Base-by-base conservation (phyloP, 2,797 vertebrate genomes). In the Aplochiton taeniatus region DNA sequence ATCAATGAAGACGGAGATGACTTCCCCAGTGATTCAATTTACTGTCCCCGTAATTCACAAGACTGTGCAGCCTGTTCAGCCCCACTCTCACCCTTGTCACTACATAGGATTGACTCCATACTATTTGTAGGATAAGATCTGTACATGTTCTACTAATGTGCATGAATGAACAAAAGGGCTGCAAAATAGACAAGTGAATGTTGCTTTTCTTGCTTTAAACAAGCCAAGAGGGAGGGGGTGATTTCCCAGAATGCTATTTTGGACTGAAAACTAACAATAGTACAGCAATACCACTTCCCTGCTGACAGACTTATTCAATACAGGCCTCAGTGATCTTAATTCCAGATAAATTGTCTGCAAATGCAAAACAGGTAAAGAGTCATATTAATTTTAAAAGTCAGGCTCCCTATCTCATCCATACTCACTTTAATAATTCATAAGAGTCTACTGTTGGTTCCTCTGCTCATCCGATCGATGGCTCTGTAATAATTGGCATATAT, bases 371-470 rank as follows among this genome's bases (percentile, higher is more conserved):
- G 31, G 31, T 31, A 31, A 68, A 74, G 16, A 58, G 48, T 66
- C 20, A 18, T 17, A 52, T n/a, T 19, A 11, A 11, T 72, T 48
- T 84, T 59, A 77, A 88, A 86, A 76, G 59, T 65, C 66, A 74
- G 61, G 70, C 77, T 81, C 54, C 67, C 65, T 57, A 76, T 75
- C 69, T 73, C 68, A 49, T 86, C 83, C 72, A 87, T 82, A 57
- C 62, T 51, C 65, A 59, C 75, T 89, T 93, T 69, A 87, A 91
- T 91, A 87, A 93, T 93, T 91, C 80, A 93, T 81, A 43, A 31
- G 66, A 31, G 14, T 65, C 70, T 70, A 66, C 64, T 75, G 81
- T 68, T 31, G 68, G 71, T 80, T 71, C 65, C 45, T 64, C 77
- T 65, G 80, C 74, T 81, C 70, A 61, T 59, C 79, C 63, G 89